Conservation (phyloP, 2,113 vertebrate species). For the Tragelaphus strepsiceros region DNA sequence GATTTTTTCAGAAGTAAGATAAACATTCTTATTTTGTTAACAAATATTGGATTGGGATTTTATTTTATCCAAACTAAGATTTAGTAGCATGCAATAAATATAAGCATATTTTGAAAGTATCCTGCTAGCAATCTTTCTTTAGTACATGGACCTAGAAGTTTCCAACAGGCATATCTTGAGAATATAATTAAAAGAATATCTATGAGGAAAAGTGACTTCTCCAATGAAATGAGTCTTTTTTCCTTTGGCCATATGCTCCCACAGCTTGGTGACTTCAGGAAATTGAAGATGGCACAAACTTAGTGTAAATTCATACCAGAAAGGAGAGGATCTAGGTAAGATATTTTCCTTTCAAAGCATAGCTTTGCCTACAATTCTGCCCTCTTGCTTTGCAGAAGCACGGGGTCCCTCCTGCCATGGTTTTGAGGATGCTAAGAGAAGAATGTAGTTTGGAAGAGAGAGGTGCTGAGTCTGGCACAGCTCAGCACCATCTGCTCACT, state of each 20-base stretch:
- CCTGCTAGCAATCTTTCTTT: not conserved
- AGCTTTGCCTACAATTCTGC: not conserved
- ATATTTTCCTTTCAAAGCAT: constrained; percentile 22
- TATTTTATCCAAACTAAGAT: not conserved
- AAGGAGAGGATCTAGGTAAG: not conserved
- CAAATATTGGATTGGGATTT: not conserved
- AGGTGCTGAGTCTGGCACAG: constrained; percentile 54
- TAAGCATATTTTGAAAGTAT: not conserved
- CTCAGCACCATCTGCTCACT: constrained; percentile 63
- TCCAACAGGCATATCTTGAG: not conserved
- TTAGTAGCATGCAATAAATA: not conserved
- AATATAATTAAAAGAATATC: constrained; percentile 7
- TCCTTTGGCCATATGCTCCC: constrained; percentile 44
- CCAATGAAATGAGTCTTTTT: constrained; percentile 1
- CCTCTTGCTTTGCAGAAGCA: constrained; percentile 4
- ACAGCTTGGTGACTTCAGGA: constrained; percentile 8
- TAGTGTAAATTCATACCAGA: not conserved
- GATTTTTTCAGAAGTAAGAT: not conserved
- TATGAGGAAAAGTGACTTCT: not conserved
- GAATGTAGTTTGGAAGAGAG: constrained; percentile 26
- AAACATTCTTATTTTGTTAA: not conserved
- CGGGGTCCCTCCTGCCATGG: not conserved
- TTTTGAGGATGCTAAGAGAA: constrained; percentile 2
- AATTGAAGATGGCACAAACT: not conserved
- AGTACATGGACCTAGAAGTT: not conserved